phyloP scores from a whole-genome alignment of 2,797 vertebrate genomes.

The Intellagama lesueurii region DNA sequence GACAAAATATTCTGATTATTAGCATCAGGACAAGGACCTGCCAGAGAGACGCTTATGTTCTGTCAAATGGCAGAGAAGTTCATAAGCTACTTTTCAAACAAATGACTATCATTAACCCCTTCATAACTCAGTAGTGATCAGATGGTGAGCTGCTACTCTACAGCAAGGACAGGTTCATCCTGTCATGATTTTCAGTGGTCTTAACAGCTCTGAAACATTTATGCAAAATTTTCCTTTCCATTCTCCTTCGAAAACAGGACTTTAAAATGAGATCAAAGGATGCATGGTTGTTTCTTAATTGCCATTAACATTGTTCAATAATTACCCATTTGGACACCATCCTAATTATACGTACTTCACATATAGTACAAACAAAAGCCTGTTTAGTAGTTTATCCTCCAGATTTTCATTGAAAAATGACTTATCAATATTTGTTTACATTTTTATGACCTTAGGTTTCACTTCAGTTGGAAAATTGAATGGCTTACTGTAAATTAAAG shows the following conservation, averaged over 20 bases:
- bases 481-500: not conserved
- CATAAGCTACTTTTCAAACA: not conserved
- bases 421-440: constrained; percentile 4
- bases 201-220: not conserved
- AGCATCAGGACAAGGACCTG: not conserved
- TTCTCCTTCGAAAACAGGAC: not conserved
- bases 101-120: not conserved
- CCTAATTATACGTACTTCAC: not conserved
- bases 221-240: not conserved
- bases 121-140: not conserved
- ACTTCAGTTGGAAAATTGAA: not conserved
- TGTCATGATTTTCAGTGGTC: not conserved
- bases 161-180: not conserved
- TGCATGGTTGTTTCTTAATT: not conserved
- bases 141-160: not conserved
- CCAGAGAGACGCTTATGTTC: not conserved
- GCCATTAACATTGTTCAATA: not conserved
- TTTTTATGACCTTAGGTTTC: constrained; percentile 21
- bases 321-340: not conserved
- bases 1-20: not conserved
- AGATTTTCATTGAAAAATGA: not conserved
- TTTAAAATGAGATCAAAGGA: not conserved
- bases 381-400: not conserved
- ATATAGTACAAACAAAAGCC: not conserved
- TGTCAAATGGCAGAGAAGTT: not conserved